Percentiles rank a stretch among this genome's conserved stretches.
These are phyloP conservation scores for Platichthys flesus DNA, from an alignment of 2,113 vertebrate genomes.

Conservation along the genomic window DNA sequence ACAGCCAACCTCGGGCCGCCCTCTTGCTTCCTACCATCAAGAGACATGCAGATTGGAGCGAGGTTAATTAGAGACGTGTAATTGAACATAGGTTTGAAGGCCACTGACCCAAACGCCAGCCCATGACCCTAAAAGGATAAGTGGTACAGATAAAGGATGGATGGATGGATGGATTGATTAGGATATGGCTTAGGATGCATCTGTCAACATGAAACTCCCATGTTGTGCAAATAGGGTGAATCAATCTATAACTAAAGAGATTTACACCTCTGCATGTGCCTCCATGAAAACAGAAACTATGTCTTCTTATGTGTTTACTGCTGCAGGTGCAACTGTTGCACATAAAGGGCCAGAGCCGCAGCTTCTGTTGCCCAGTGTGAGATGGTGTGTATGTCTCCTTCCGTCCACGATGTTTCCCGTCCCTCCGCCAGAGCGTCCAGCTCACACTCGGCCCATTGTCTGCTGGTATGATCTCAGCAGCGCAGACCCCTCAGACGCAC, in stretches of 20 bases:
- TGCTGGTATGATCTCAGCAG: conserved; percentile 81
- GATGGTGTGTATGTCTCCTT: conserved; percentile 63
- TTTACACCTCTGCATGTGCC: neutral
- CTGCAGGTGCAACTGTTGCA: conserved; percentile 46
- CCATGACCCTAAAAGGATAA: too few relatives aligned
- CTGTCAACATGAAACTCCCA: too few relatives aligned
- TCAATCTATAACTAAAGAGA: neutral
- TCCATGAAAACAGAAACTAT: conserved; percentile 9
- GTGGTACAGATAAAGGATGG: neutral
- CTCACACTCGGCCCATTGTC: conserved; percentile 81
- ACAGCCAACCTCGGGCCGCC: too few relatives aligned
- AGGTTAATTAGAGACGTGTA: too few relatives aligned
- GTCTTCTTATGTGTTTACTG: neutral
- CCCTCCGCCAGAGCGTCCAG: conserved; percentile 62
- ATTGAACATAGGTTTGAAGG: too few relatives aligned
- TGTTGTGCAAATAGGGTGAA: too few relatives aligned
- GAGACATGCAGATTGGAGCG: too few relatives aligned
- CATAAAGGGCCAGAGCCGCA: conserved; percentile 4
- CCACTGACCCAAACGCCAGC: too few relatives aligned
- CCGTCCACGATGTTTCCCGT: conserved; percentile 69
- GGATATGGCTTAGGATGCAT: too few relatives aligned
- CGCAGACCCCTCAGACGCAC: conserved; percentile 48
- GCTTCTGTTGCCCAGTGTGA: conserved; percentile 15
- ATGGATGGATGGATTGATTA: too few relatives aligned
- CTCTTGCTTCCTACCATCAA: too few relatives aligned